Evolutionary conservation across 2,113 vertebrate genomes (phyloP), one percentile per base, ranked within the genome.

Genomic region (Microcebus griseorufus): DNA sequence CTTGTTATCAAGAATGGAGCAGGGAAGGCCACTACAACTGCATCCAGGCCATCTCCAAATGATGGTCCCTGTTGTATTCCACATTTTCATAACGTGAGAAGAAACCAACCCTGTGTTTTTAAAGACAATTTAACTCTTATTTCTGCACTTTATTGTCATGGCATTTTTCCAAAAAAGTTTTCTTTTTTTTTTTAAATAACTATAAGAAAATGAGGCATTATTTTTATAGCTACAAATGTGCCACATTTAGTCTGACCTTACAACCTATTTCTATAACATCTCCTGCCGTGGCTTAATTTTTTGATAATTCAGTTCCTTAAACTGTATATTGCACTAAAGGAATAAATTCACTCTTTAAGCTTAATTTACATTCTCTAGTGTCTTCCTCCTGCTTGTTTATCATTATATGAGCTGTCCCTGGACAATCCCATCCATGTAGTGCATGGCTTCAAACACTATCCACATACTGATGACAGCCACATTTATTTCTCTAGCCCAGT

Each of bases 61-160:
- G 22, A 97, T 1, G 27, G 42, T 55, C 22, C 78, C 39, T 37
- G 22, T 83, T 42, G 14, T 51, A 70, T 10, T 70, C 17, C 37
- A 94, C 81, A 90, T 1, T 48, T 75, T 67, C 42, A 93, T 4
- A 80, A 94, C 45, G 90, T 70, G 70, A 64, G 39, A 96, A 80
- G 91, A 97, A 96, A 96, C 18, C 20, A 85, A 32, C 92, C 0
- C 5, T 22, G 8, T 92, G 85, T 55, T 92, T 95, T 92, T 76
- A 89, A 94, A 97, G 48, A 69, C 22, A 95, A 11, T 29, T 95
- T 72, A 95, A 81, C 62, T 95, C 75, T 69, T 65, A 42, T 73
- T 64, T 95, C 22, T 39, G 25, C 78, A 79, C 17, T 17, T 94
- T 85, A 51, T 16, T 94, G 65, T 39, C 58, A 93, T 4, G 69